A percentile compares a stretch with the other conserved stretches of the same genome.
Evolutionary conservation across 1,140 invertebrate genomes (phyloP).

Genomic region (Hypothenemus hampei): DNA sequence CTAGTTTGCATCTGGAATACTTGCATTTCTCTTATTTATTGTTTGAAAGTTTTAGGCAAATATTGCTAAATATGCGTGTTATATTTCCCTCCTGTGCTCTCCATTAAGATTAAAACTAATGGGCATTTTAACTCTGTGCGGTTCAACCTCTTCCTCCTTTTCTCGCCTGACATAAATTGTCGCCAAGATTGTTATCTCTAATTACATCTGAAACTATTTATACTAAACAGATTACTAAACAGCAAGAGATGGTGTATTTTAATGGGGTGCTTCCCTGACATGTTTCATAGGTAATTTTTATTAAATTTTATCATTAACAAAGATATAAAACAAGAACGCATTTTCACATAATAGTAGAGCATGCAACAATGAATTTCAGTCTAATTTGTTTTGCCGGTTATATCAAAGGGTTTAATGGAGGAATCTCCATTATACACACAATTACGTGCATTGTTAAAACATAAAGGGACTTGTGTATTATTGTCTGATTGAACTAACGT

Average conservation of each 20-base stretch:
- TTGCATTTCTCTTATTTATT: not conserved
- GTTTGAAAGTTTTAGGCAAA: not conserved
- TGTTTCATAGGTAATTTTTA: too few relatives aligned
- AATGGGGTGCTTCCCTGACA: too few relatives aligned
- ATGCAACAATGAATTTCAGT: too few relatives aligned
- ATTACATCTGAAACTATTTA: conserved; percentile 11
- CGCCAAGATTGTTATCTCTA: conserved; percentile 11
- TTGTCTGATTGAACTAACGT: too few relatives aligned
- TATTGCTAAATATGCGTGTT: not conserved
- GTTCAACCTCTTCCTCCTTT: conserved; percentile 6
- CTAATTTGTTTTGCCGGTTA: too few relatives aligned
- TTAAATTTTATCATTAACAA: too few relatives aligned
- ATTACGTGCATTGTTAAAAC: too few relatives aligned
- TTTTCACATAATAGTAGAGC: too few relatives aligned
- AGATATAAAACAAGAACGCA: too few relatives aligned
- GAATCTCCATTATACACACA: too few relatives aligned
- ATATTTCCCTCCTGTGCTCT: not conserved
- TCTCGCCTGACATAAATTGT: conserved; percentile 9
- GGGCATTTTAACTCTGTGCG: conserved; percentile 9
- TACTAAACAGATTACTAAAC: conserved; percentile 10
- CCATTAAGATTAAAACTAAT: conserved; percentile 9
- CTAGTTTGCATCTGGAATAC: not conserved
- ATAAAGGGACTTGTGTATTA: too few relatives aligned
- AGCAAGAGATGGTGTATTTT: conserved; percentile 5
- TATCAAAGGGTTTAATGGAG: too few relatives aligned